These are phyloP conservation scores for Sapayoa aenigma DNA, from an alignment of 2,113 vertebrate genomes.

Conservation along the genomic window DNA sequence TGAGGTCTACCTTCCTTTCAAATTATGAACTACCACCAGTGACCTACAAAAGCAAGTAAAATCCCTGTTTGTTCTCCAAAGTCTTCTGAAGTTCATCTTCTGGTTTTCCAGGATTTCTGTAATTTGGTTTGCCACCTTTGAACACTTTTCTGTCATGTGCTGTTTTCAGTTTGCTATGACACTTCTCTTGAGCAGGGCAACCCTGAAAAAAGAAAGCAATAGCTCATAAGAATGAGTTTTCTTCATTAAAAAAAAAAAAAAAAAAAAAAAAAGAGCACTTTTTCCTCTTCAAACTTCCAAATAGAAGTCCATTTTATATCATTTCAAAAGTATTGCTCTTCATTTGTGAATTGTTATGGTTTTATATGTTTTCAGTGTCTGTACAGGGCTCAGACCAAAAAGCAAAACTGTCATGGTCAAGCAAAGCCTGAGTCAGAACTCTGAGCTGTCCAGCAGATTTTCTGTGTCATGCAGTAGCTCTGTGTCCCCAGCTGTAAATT, in stretches of 20 bases:
- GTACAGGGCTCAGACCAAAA: not conserved
- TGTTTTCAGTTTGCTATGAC: not conserved
- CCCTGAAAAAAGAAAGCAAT: not conserved
- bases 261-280: not conserved
- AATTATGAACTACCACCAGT: not conserved
- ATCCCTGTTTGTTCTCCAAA: not conserved
- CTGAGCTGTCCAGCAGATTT: not conserved
- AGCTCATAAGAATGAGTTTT: not conserved
- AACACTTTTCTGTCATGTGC: not conserved
- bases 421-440: not conserved
- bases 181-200: not conserved
- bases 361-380: not conserved
- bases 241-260: not conserved
- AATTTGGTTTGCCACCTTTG: not conserved
- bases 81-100: not conserved
- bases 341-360: not conserved
- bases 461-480: not conserved
- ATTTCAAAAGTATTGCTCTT: not conserved
- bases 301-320: not conserved
- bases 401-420: not conserved
- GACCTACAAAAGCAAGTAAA: not conserved
- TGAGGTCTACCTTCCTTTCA: not conserved
- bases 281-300: not conserved
- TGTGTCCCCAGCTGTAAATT: not conserved
- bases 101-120: not conserved